Evolutionary conservation across 2,797 vertebrate genomes (phyloP), one percentile per base, ranked within the genome.

Genomic region (Chelonia mydas): DNA sequence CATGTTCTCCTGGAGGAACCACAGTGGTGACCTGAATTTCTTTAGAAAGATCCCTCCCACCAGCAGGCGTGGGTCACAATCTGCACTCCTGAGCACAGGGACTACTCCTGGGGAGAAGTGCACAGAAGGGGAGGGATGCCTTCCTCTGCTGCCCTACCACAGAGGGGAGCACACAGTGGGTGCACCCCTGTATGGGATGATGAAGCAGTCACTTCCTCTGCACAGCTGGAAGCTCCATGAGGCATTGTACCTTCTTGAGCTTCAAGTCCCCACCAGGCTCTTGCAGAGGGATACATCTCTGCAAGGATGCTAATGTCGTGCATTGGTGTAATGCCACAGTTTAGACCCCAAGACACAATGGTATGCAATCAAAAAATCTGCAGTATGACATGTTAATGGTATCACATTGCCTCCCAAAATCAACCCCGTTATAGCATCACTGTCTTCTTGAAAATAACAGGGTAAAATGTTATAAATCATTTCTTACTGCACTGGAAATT

Each of bases 111-210:
- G 41, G 23, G 21, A 76, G 11, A 31, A 55, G 11, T 76, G 77
- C 33, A 82, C 11, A 68, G 37, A 72, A 86, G 84, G 25, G 54
- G 11, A 86, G 17, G 61, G 55, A 4, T 3, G 31, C 2, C 17
- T n/a, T 82, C 5, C 55, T 93, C 80, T 81, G 76, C 9, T 65
- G 57, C 16, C 23, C 3, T 80, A 47, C 50, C 53, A 81, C 65
- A 27, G 78, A 33, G 33, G 11, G 45, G 51, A 41, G 41, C 13
- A 21, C 1, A 1, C 25, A 16, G n/a, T 1, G 1, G 6, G 31
- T 1, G 1, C 65, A 45, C 6, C 11, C 6, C 49, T 28, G 0
- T 5, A 3, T 19, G 17, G 68, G 89, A 5, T 1, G 10, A 2
- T 77, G 88, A 82, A 87, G 17, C 47, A 84, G 6, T 37, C 87